phyloP scores from a whole-genome alignment of 2,888 invertebrate genomes.

The Ectemnius lituratus region DNA sequence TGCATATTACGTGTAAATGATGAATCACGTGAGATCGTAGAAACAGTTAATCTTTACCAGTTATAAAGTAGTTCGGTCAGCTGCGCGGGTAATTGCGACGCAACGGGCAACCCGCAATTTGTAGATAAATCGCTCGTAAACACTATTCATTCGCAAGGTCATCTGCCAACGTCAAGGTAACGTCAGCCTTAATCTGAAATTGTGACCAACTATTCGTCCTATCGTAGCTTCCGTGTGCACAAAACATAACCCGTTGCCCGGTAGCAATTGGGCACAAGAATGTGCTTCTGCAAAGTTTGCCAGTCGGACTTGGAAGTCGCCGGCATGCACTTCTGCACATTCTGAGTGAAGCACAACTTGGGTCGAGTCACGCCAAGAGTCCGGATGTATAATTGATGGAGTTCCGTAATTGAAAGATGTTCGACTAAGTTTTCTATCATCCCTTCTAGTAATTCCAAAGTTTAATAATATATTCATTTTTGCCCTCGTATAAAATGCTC shows the following conservation, averaged over 20 bases:
- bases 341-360: too few relatives aligned
- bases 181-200: constrained; percentile 21
- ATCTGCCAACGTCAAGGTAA: constrained; percentile 4
- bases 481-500: background rate
- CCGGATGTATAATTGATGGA: background rate
- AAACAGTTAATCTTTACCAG: constrained; percentile 15
- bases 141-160: constrained; percentile 23
- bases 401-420: background rate
- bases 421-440: background rate
- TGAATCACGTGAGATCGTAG: too few relatives aligned
- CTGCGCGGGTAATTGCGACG: constrained; percentile 1
- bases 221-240: too few relatives aligned
- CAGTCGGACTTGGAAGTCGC: too few relatives aligned
- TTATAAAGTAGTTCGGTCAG: background rate
- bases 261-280: too few relatives aligned
- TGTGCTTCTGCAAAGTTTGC: too few relatives aligned
- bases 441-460: background rate
- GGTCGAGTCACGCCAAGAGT: too few relatives aligned
- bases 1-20: too few relatives aligned
- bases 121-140: constrained; percentile 24
- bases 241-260: too few relatives aligned
- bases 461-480: constrained; percentile 27
- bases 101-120: constrained; percentile 27
- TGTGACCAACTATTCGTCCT: background rate
- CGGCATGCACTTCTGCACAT: too few relatives aligned